Evolutionary conservation across 2,113 vertebrate species (phyloP).

Genomic region (Otis tarda): DNA sequence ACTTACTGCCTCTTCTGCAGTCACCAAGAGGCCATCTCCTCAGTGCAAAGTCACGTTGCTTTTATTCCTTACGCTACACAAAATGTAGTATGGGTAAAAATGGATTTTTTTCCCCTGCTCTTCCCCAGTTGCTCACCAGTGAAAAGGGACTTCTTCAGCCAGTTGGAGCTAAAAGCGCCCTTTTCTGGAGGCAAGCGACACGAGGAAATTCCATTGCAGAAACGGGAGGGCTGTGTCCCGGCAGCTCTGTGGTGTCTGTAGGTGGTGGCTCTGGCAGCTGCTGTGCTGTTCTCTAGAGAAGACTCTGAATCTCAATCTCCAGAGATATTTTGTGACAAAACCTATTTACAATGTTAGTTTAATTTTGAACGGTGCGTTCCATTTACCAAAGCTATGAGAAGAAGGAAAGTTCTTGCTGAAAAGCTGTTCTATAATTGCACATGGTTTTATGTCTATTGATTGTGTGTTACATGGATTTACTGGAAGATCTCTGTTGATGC

Average conservation of each 20-base stretch:
- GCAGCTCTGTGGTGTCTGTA: neutral
- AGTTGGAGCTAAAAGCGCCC: neutral
- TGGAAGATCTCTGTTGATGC: neutral
- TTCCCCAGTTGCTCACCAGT: neutral
- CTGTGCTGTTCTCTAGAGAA: neutral
- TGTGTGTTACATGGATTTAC: neutral
- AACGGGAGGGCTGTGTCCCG: rapidly evolving
- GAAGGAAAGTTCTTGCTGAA: neutral
- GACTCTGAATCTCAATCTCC: neutral
- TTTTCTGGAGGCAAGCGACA: neutral
- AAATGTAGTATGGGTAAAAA: neutral
- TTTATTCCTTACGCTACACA: neutral
- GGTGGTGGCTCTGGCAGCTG: neutral
- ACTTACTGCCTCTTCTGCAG: neutral
- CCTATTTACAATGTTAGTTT: neutral
- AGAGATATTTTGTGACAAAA: neutral
- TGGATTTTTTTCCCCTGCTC: neutral
- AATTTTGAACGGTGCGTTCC: neutral
- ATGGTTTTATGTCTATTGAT: neutral
- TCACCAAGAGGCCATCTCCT: neutral
- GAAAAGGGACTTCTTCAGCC: neutral
- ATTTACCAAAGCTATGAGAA: neutral
- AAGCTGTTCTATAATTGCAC: neutral
- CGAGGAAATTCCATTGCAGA: neutral
- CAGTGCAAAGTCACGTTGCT: neutral